Evolutionary conservation across 2,797 vertebrate genomes (phyloP).

Genomic region (Pipistrellus pipistrellus): DNA sequence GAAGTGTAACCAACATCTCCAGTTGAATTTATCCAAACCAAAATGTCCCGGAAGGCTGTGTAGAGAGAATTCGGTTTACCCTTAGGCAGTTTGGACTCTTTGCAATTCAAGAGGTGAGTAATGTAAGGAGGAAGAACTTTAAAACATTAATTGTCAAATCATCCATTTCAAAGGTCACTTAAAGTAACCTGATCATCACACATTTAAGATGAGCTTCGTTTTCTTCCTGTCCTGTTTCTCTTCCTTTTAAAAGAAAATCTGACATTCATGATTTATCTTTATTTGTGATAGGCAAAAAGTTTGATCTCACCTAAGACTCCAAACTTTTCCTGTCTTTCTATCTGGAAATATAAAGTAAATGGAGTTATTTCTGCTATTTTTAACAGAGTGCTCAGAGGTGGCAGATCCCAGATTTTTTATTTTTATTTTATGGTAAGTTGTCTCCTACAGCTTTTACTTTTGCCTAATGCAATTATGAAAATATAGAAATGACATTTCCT

Average conservation of each 20-base stretch:
- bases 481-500: conserved; percentile 48
- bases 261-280: conserved; percentile 44
- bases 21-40: background rate
- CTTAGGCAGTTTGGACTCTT: conserved; percentile 57
- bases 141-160: conserved; percentile 71
- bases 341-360: conserved; percentile 34
- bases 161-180: conserved; percentile 62
- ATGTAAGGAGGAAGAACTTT: conserved; percentile 69
- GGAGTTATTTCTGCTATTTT: conserved; percentile 14
- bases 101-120: conserved; percentile 71
- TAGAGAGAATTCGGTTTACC: background rate
- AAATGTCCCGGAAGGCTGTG: background rate
- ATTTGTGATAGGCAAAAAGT: conserved; percentile 61
- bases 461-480: conserved; percentile 57
- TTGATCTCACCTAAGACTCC: conserved; percentile 3
- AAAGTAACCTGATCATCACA: conserved; percentile 8
- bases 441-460: conserved; percentile 60
- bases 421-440: conserved; percentile 60
- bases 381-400: conserved; percentile 26
- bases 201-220: conserved; percentile 10
- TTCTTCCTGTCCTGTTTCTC: background rate
- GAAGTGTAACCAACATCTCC: conserved; percentile 36
- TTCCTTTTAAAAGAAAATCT: background rate
- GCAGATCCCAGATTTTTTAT: conserved; percentile 32
- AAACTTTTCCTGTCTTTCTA: conserved; percentile 8